Evolutionary conservation across 2,888 invertebrate genomes (phyloP), one percentile per base, ranked within the genome.

Genomic region (Aspidiotus destructor): DNA sequence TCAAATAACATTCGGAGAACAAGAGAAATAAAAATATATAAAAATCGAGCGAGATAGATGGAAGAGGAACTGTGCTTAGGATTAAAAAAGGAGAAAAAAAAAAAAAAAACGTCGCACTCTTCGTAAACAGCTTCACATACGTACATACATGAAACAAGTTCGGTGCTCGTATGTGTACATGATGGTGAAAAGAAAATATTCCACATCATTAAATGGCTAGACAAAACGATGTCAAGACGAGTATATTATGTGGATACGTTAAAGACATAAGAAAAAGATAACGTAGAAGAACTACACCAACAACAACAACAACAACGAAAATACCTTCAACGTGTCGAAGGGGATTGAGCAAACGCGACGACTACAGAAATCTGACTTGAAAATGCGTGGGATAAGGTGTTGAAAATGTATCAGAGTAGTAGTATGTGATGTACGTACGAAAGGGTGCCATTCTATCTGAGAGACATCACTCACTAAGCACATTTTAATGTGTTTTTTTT

Each of bases 151-250:
- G 42, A 65, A 65, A 65, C 65, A 65, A 57, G 57, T 65, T 65
- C 61, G 61, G 42, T 57, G 58, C 40, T 9, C 16, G 55, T 16
- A 40, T 55, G 63, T 63, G 63, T 64, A 16, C 28, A 44, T 62
- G 55, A 64, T 55, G 65, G 55, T 65, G 65, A 65, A 65, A 65
- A 65, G 65, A 58, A 65, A 65, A 57, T 65, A 65, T 65, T 65
- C 65, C 65, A 65, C 65, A 65, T 65, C 65, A 65, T 65, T 65
- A 65, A 58, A 65, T 65, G 65, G 65, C 57, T 55, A 65, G 65
- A 65, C 55, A 57, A 57, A 58, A 58, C 57, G 55, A 65, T 57
- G 57, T 57, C 28, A 41, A 44, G 65, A 65, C 65, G 65, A 65
- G 58, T 65, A 65, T 65, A 58, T 65, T 65, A 57, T 58, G 42